Conservation (phyloP, 2,113 vertebrate species). For the Gila orcuttii region DNA sequence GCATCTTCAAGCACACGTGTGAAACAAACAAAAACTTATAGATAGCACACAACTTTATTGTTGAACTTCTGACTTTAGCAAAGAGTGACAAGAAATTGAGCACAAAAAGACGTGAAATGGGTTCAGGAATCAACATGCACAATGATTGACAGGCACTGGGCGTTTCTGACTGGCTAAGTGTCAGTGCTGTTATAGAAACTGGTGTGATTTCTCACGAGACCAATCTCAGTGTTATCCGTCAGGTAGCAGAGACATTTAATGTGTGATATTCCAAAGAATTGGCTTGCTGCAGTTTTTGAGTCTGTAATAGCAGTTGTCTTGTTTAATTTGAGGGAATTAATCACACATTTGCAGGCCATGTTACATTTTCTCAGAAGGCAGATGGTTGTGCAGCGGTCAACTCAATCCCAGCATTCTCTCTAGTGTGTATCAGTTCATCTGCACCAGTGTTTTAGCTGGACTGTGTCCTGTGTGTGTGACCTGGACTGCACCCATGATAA, state of each 20-base stretch:
- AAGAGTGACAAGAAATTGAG: neutral
- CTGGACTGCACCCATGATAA: constrained; percentile 62
- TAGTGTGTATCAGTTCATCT: constrained; percentile 17
- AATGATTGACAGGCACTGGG: neutral
- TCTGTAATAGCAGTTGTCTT: constrained; percentile 8
- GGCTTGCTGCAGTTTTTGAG: neutral
- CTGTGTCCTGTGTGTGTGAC: constrained; percentile 57
- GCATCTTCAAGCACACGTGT: neutral
- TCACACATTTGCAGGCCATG: neutral
- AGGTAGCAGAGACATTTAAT: neutral
- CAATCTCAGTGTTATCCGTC: neutral
- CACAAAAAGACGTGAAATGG: neutral
- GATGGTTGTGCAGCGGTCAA: neutral
- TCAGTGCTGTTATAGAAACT: neutral
- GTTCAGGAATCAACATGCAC: neutral
- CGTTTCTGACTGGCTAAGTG: neutral
- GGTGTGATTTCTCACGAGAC: neutral
- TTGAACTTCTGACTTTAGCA: neutral
- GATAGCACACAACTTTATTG: neutral
- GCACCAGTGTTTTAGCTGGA: constrained; percentile 63
- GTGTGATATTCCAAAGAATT: neutral
- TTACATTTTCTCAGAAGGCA: neutral
- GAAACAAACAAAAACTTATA: neutral
- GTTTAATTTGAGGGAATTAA: neutral
- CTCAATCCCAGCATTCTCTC: constrained; percentile 19